Conservation (phyloP, 23 tunicate species). For the Oikopleura dioica region DNA sequence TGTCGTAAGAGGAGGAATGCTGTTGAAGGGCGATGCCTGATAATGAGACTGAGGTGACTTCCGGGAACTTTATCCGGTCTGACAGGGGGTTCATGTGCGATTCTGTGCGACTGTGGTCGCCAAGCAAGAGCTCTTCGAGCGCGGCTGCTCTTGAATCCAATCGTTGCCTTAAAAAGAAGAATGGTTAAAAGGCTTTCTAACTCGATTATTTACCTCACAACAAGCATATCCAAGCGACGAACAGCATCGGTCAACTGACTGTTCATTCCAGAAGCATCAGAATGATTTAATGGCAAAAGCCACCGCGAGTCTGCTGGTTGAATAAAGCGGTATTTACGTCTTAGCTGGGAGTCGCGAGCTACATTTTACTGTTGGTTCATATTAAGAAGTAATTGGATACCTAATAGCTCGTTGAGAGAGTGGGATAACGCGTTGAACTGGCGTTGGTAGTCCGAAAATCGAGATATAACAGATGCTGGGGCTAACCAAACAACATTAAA, state of each 20-base stretch:
- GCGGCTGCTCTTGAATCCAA: conserved; percentile 10
- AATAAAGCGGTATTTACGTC: conserved; percentile 5
- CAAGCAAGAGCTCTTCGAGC: conserved; percentile 2
- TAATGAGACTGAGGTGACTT: too few species aligned
- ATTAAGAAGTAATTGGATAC: background rate
- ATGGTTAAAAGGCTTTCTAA: too few species aligned
- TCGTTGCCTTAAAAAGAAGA: background rate
- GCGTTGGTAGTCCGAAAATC: background rate
- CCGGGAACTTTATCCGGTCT: too few species aligned
- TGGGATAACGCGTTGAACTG: background rate
- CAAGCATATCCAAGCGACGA: background rate
- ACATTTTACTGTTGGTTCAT: too few species aligned
- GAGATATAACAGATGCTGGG: conserved; percentile 4
- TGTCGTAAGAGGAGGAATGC: too few species aligned
- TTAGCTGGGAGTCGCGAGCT: conserved; percentile 4
- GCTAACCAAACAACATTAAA: too few species aligned
- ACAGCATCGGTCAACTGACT: background rate
- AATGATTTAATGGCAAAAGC: background rate
- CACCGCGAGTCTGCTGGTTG: conserved; percentile 14
- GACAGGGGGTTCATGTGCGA: too few species aligned
- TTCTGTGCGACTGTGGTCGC: too few species aligned
- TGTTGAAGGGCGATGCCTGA: too few species aligned
- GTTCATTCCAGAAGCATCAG: conserved; percentile 10
- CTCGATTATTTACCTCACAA: conserved; percentile 10
- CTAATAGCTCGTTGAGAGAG: background rate